Base-by-base conservation (phyloP, 2,888 invertebrate genomes). In the Melieria omissa region DNA sequence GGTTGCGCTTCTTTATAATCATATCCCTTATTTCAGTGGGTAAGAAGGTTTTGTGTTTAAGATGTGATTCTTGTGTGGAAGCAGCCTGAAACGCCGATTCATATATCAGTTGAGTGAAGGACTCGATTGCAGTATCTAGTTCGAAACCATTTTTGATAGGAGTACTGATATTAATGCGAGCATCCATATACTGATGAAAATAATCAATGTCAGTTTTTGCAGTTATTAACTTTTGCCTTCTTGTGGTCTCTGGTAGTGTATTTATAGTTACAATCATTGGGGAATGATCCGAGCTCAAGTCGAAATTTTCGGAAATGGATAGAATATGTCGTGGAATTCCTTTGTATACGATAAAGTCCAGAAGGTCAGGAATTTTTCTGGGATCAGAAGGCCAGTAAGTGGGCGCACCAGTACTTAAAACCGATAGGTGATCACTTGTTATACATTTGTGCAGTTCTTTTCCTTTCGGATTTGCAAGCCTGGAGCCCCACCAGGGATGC, bases 201-300 rank as follows among this genome's bases (percentile, higher is more conserved):
- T 58, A 58, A n/a, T n/a, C 58, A 42, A 58, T 58, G 42, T 58
- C 41, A 58, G 58, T 58, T 58, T 42, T 58, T 44, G n/a, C 8
- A 58, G 58, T 58, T 29, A 58, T n/a, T 58, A 58, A 42, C n/a
- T 5, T 58, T 58, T 58, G 58, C 58, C 5, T 58, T 4, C n/a
- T 58, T 55, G 55, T 55, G 55, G 14, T 55, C 55, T 55, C 55
- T 1, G 58, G 58, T 60, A 60, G 42, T 44, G 58, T 60, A 60
- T 60, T 60, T 60, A 60, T 44, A 60, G 60, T 66, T 29, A 74
- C 46, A n/a, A 74, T 65, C 54, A 72, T 63, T 16, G 73, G 62
- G 9, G 68, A 64, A 46, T 74, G 74, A 41, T 74, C 72, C n/a
- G 72, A 70, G 54, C 61, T 72, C 42, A 72, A n/a, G 3, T 71